Evolutionary conservation across 1,140 invertebrate species (phyloP), one percentile per base, ranked within the genome.

Genomic region (Batillaria attramentaria): DNA sequence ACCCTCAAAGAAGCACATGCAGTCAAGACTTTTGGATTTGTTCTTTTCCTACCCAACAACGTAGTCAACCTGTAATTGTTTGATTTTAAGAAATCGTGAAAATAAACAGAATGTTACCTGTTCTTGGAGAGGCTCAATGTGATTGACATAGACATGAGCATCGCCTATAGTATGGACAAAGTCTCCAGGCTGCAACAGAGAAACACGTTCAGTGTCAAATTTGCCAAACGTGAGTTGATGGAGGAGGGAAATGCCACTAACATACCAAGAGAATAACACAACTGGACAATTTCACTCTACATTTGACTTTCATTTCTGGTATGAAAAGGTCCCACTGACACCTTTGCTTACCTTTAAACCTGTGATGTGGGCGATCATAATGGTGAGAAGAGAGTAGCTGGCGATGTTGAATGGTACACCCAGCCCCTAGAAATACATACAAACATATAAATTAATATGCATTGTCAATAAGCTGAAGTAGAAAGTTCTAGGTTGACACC

Each of bases 381-480:
- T 95, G 18, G 97, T 99, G 0, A 99, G 92, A 8, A 99, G 88
- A 1, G 98, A 94, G 92, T 99, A 99, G 80, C 97, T 99, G 28
- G 98, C 98, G 86, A 99, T 98, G 90, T 99, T 99, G 89, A 99
- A 99, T 31, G 98, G 98, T 2, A 99, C 98, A 33, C 98, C 98
- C 2, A 99, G 92, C 10, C 98, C 98, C 92, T 93, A 83, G 18
- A 89, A 86, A 86, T 13, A 74, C 20, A 76, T 3, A 35, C 31
- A 41, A 6, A 43, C 4, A n/a, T 31, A 72, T n/a, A 24, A 10
- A 24, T 28, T 24, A 62, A 28, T 62, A n/a, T n/a, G n/a, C n/a
- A n/a, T n/a, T n/a, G n/a, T n/a, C n/a, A n/a, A n/a, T n/a, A n/a
- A n/a, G n/a, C n/a, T n/a, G n/a, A n/a, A n/a, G n/a, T n/a, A n/a